Conservation (phyloP, 2,113 vertebrate genomes). For the Oxygymnocypris stewartii region DNA sequence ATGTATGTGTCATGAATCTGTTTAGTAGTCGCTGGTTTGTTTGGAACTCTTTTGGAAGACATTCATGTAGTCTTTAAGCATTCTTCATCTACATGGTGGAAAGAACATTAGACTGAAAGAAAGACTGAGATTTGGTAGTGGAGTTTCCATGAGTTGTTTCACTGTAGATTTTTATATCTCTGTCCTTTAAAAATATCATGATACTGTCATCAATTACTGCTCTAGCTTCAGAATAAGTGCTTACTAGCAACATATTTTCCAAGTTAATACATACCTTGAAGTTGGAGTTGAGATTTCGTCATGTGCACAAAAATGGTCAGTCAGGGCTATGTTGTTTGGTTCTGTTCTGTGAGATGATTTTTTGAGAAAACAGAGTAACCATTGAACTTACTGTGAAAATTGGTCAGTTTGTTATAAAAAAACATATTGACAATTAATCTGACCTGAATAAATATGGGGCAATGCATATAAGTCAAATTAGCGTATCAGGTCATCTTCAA, state of each 20-base stretch:
- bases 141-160: not conserved
- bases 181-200: not conserved
- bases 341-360: not conserved
- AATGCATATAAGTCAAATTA: not conserved
- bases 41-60: slow-evolving; percentile 2
- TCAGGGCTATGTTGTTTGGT: not conserved
- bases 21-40: not conserved
- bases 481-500: not conserved
- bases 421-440: not conserved
- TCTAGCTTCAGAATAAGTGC: not conserved
- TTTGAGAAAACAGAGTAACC: not conserved
- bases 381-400: not conserved
- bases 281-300: not conserved
- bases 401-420: not conserved
- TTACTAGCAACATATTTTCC: not conserved
- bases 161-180: not conserved
- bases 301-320: not conserved
- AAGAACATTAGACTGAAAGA: slow-evolving; percentile 3
- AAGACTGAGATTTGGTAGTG: not conserved
- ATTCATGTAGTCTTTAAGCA: not conserved
- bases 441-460: not conserved
- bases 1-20: not conserved
- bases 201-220: not conserved
- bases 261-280: not conserved
- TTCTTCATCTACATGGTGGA: not conserved